phyloP scores from a whole-genome alignment of 2,113 vertebrate species.

The Mustela nigripes region DNA sequence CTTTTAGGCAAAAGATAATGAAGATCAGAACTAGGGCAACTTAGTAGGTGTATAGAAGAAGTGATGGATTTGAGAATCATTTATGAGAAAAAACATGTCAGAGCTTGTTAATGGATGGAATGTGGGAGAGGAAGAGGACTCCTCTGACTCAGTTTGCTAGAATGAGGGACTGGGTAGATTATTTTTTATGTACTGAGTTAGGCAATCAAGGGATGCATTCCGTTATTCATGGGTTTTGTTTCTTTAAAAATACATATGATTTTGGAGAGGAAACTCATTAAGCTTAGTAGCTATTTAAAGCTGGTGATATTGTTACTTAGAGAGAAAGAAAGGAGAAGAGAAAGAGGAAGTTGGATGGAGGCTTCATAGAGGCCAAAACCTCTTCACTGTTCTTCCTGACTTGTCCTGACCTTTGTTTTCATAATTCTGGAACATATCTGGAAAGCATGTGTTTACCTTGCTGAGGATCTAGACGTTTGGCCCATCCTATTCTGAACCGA shows the following conservation, averaged over 20 bases:
- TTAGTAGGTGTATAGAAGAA: not conserved
- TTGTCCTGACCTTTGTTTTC: not conserved
- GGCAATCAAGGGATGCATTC: not conserved
- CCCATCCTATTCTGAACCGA: not conserved
- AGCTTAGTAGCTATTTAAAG: not conserved
- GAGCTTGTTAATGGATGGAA: not conserved
- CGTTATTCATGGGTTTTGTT: constrained; percentile 52
- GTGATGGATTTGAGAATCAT: constrained; percentile 1
- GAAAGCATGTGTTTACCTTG: not conserved
- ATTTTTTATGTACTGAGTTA: constrained; percentile 12
- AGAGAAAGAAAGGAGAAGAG: not conserved
- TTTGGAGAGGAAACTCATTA: constrained; percentile 21
- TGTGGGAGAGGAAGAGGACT: not conserved
- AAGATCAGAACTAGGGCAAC: not conserved
- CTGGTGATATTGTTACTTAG: not conserved
- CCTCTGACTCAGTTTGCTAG: not conserved
- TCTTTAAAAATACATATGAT: constrained; percentile 1
- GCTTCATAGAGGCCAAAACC: not conserved
- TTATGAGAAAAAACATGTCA: not conserved
- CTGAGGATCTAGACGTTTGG: not conserved
- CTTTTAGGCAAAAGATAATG: constrained; percentile 41
- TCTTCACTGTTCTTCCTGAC: not conserved
- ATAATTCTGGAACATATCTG: not conserved
- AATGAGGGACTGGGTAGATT: not conserved
- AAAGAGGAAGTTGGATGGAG: not conserved